These are phyloP conservation scores for Chanos chanos DNA, from an alignment of 2,797 vertebrate genomes.

Conservation along the genomic window DNA sequence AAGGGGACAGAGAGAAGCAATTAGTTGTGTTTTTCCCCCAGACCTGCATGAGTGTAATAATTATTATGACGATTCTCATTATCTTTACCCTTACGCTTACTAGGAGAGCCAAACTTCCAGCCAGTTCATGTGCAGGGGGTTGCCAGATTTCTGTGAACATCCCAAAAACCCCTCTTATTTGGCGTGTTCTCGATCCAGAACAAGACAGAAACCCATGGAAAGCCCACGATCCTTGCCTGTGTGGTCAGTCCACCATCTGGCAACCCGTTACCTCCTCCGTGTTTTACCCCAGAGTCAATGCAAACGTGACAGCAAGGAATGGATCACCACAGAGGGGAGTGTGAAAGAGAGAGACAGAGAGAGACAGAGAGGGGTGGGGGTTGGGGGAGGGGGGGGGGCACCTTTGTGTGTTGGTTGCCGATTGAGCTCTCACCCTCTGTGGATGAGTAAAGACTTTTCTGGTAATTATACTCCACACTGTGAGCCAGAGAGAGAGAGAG, in stretches of 20 bases:
- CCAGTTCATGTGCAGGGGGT: constrained; percentile 9
- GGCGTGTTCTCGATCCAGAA: no score
- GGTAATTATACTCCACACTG: no score
- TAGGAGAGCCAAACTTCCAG: constrained; percentile 4
- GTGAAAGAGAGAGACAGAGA: constrained; percentile 30
- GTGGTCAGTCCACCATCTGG: constrained; percentile 12
- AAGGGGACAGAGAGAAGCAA: constrained; percentile 42
- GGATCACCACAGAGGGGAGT: constrained; percentile 34
- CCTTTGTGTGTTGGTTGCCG: neutral
- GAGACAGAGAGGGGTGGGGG: constrained; percentile 17
- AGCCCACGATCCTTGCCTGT: neutral
- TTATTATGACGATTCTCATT: constrained; percentile 50
- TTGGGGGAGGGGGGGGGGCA: neutral
- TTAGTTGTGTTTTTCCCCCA: constrained; percentile 49
- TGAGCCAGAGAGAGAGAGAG: no score
- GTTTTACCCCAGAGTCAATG: constrained; percentile 40
- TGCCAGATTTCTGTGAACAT: constrained; percentile 35
- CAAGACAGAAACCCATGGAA: constrained; percentile 5
- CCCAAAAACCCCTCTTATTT: neutral
- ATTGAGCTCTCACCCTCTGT: constrained; percentile 18
- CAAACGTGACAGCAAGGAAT: constrained; percentile 41
- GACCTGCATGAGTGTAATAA: constrained; percentile 51
- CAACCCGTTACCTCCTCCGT: constrained; percentile 27
- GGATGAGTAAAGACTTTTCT: constrained; percentile 2
- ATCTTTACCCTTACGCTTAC: constrained; percentile 32